phyloP scores from a whole-genome alignment of 2,113 vertebrate genomes.

The Pampusana beccarii region DNA sequence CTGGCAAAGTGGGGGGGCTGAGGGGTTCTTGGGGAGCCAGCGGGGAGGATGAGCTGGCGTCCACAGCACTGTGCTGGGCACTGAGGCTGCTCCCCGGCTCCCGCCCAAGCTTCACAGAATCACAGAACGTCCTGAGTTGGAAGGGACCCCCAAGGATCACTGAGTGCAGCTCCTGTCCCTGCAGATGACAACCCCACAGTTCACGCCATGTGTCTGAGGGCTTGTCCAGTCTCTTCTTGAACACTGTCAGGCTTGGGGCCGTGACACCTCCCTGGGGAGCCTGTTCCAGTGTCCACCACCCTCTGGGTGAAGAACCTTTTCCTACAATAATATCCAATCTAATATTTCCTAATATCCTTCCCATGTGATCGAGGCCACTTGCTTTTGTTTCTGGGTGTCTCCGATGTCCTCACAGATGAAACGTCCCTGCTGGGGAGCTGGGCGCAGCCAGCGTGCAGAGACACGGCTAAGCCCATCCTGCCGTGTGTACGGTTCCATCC shows the following conservation, averaged over 20 bases:
- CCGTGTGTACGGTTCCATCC: rapidly evolving
- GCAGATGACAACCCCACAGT: too few relatives aligned
- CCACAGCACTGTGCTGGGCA: not conserved
- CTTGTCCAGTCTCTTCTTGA: too few relatives aligned
- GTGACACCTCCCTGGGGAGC: too few relatives aligned
- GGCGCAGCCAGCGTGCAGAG: not conserved
- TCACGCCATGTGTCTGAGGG: too few relatives aligned
- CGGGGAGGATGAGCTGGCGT: not conserved
- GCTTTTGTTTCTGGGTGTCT: not conserved
- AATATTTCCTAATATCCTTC: too few relatives aligned
- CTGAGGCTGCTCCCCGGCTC: not conserved
- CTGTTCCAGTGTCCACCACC: too few relatives aligned
- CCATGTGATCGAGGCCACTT: not conserved
- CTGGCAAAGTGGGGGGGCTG: rapidly evolving
- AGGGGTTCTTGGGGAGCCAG: not conserved
- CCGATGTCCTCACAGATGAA: not conserved
- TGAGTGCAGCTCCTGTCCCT: too few relatives aligned
- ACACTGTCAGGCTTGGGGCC: too few relatives aligned
- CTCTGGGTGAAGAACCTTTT: too few relatives aligned
- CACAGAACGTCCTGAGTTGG: too few relatives aligned
- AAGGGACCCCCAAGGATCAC: too few relatives aligned
- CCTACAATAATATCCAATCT: too few relatives aligned
- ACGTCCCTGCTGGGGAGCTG: not conserved
- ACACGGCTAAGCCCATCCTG: rapidly evolving
- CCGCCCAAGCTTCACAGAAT: not conserved